phyloP scores from a whole-genome alignment of 2,113 vertebrate species.

The Rhagologus leucostigma region DNA sequence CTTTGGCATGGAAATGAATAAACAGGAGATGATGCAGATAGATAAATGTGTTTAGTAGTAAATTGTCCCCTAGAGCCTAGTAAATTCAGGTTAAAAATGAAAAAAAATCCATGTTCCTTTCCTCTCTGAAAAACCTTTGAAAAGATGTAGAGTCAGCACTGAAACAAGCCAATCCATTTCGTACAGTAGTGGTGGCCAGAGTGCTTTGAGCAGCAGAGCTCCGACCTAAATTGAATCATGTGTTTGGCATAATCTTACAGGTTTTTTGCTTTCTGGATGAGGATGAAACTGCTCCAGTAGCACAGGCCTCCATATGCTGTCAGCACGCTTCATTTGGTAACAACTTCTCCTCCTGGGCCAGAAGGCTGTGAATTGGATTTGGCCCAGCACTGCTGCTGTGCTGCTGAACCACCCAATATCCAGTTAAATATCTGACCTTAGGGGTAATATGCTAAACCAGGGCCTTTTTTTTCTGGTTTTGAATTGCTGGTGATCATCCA shows the following conservation, averaged over 20 bases:
- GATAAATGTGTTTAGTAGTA: neutral
- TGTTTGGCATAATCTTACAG: conserved; percentile 8
- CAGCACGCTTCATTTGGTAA: conserved; percentile 37
- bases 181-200: neutral
- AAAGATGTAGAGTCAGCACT: neutral
- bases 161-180: neutral
- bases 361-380: conserved; percentile 15
- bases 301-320: conserved; percentile 36
- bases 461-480: neutral
- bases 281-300: conserved; percentile 26
- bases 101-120: neutral
- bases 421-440: neutral
- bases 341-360: conserved; percentile 15
- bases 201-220: conserved; percentile 4
- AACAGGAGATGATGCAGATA: neutral
- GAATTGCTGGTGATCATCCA: neutral
- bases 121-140: neutral
- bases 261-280: neutral
- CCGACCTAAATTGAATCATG: conserved; percentile 4
- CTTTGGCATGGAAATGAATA: neutral
- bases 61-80: neutral
- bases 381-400: neutral
- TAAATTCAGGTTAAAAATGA: neutral
- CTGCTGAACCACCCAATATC: neutral
- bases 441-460: neutral